phyloP scores from a whole-genome alignment of 2,797 vertebrate species.

The Eulemur albifrons region DNA sequence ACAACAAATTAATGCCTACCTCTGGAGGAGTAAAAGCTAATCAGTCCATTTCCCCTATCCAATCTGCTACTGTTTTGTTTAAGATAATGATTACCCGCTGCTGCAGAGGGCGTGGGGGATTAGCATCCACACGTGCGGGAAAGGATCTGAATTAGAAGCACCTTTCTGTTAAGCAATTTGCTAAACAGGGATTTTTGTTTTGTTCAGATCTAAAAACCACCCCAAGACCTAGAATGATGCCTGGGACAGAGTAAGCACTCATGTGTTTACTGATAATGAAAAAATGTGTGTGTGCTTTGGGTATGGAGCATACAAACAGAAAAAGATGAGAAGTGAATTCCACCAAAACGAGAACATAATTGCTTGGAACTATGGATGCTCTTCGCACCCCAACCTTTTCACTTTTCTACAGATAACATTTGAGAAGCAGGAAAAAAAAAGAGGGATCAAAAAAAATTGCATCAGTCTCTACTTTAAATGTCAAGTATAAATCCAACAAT shows the following conservation, averaged over 20 bases:
- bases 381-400: background rate
- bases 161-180: background rate
- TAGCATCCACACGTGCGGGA: fast-evolving
- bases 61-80: too few relatives aligned
- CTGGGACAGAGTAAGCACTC: background rate
- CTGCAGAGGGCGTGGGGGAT: too few relatives aligned
- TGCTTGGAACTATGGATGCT: background rate
- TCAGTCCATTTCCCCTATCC: too few relatives aligned
- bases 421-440: background rate
- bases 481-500: background rate
- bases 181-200: background rate
- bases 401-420: background rate
- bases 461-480: background rate
- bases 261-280: background rate
- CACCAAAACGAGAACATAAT: background rate
- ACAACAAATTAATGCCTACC: background rate
- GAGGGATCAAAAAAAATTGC: background rate
- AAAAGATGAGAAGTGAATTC: background rate
- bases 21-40: background rate
- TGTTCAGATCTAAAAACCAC: background rate
- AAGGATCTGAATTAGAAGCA: background rate
- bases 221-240: background rate
- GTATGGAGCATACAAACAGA: background rate
- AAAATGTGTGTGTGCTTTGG: background rate
- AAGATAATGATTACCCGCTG: background rate